Conservation (phyloP, 2,888 invertebrate species). For the Cordilura impudica region DNA sequence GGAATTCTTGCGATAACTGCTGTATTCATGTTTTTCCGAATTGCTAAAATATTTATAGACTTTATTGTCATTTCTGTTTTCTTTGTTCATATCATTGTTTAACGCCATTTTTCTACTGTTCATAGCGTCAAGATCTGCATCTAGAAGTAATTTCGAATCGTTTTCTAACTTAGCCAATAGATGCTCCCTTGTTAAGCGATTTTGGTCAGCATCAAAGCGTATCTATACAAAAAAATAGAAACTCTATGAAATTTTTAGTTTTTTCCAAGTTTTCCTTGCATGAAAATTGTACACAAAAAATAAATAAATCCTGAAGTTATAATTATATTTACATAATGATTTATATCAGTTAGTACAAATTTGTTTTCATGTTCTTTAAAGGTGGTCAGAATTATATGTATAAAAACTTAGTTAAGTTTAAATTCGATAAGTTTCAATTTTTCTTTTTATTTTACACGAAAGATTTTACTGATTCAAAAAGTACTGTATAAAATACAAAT, state of each 20-base stretch:
- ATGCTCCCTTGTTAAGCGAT: conserved; percentile 72
- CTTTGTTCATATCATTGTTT: conserved; percentile 31
- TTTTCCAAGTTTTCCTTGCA: too few species aligned
- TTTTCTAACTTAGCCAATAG: conserved; percentile 74
- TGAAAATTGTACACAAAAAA: too few species aligned
- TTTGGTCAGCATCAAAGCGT: conserved; percentile 74
- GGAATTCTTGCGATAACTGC: conserved; percentile 54
- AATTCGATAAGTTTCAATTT: too few species aligned
- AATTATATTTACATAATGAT: too few species aligned
- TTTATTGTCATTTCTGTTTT: conserved; percentile 68
- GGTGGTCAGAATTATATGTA: too few species aligned
- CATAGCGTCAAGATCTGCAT: conserved; percentile 4
- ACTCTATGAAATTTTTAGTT: not conserved
- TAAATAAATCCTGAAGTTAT: too few species aligned
- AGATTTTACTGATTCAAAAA: too few species aligned
- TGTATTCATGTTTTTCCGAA: conserved; percentile 74
- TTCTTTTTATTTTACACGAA: too few species aligned
- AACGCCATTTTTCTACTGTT: not conserved
- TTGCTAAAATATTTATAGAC: conserved; percentile 78
- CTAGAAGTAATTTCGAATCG: conserved; percentile 68
- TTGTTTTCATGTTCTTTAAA: too few species aligned
- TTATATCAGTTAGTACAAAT: too few species aligned
- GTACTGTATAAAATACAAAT: too few species aligned
- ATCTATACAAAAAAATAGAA: conserved; percentile 64
- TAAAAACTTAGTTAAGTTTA: too few species aligned